A percentile compares a stretch with the other conserved stretches of the same genome.
Conservation (phyloP, 2,113 vertebrate species). For the Bubo bubo region DNA sequence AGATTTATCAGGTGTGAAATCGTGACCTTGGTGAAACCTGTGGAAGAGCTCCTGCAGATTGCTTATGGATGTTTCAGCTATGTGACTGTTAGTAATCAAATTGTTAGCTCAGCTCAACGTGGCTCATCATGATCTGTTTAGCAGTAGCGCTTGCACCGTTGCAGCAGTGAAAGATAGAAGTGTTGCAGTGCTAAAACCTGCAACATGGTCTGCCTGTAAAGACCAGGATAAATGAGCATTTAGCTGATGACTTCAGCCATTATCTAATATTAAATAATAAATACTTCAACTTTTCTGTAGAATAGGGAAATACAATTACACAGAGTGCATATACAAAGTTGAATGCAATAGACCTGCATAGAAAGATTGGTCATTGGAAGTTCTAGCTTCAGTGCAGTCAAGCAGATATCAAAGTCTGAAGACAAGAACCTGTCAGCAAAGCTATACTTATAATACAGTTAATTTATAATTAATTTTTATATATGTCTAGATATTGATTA, state of each 20-base stretch:
- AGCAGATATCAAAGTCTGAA: neutral
- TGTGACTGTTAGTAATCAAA: neutral
- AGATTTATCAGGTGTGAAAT: neutral
- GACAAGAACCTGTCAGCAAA: neutral
- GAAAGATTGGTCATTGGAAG: neutral
- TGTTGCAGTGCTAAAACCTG: neutral
- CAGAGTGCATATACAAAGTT: neutral
- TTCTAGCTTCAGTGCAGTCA: neutral
- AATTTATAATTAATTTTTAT: neutral
- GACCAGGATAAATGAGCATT: neutral
- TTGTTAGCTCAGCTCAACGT: neutral
- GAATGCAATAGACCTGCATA: neutral
- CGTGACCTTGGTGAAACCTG: neutral
- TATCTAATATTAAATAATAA: neutral
- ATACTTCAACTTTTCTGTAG: neutral
- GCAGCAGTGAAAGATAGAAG: neutral
- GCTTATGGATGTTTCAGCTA: neutral
- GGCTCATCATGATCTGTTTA: neutral
- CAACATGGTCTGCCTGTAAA: neutral
- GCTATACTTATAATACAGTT: neutral
- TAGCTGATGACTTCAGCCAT: neutral
- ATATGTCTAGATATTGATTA: neutral
- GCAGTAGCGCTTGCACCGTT: neutral
- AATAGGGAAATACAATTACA: neutral
- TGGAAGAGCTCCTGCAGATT: neutral